These are phyloP conservation scores for Drosophila mercatorum DNA, from an alignment of 2,888 invertebrate genomes.

Conservation along the genomic window DNA sequence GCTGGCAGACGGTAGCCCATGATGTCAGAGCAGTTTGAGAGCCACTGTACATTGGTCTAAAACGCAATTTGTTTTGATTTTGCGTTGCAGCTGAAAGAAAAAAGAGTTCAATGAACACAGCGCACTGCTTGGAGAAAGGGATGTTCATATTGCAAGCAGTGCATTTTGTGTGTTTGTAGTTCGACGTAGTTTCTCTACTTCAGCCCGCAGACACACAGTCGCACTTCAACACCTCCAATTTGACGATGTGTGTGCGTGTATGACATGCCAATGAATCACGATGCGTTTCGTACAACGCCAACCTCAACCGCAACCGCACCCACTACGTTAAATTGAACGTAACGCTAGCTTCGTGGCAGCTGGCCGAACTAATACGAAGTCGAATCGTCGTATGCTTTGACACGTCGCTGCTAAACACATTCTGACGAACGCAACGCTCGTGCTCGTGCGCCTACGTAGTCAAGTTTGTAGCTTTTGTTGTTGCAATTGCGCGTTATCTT, in stretches of 20 bases:
- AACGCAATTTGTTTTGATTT: slow-evolving; percentile 42
- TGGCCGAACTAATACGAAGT: slow-evolving; percentile 8
- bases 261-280: slow-evolving; percentile 42
- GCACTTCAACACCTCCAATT: slow-evolving; percentile 47
- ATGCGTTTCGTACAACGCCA: slow-evolving; percentile 41
- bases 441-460: slow-evolving; percentile 56
- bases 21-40: slow-evolving; percentile 43
- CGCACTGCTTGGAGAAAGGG: slow-evolving; percentile 22
- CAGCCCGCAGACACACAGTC: slow-evolving; percentile 3
- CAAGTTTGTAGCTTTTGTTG: slow-evolving; percentile 51
- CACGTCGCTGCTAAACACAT: slow-evolving; percentile 65
- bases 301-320: slow-evolving; percentile 55
- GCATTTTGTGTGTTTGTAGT: slow-evolving; percentile 24
- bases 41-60: slow-evolving; percentile 7
- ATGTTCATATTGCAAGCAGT: slow-evolving; percentile 39
- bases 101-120: slow-evolving; percentile 39
- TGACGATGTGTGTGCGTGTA: slow-evolving; percentile 14
- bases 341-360: slow-evolving; percentile 36
- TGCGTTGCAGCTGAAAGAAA: slow-evolving; percentile 38
- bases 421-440: slow-evolving; percentile 30
- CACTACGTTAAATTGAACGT: slow-evolving; percentile 63
- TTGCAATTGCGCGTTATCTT: slow-evolving; percentile 75
- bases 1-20: slow-evolving; percentile 9
- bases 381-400: slow-evolving; percentile 53
- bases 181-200: not conserved